Conservation (phyloP, 92 coral and sea anemone species). For the Paramuricea clavata region DNA sequence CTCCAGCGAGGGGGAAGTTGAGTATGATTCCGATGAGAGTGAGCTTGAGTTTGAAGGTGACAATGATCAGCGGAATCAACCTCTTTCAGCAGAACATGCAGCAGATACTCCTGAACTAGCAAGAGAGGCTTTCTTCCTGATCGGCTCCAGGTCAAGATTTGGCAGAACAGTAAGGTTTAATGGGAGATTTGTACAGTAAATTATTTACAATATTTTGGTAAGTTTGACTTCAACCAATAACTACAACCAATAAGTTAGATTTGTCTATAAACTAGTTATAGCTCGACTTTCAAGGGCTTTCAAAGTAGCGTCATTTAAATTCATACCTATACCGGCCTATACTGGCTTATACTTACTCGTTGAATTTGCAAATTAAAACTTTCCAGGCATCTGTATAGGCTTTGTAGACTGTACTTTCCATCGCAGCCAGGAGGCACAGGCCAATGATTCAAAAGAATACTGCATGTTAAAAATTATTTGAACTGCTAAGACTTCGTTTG, state of each 20-base stretch:
- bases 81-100: conserved; percentile 23
- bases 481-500: no score
- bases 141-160: conserved; percentile 51
- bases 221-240: background rate
- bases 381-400: conserved; percentile 1
- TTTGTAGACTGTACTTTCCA: background rate
- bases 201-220: conserved; percentile 19
- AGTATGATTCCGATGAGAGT: conserved; percentile 41
- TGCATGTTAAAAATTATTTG: background rate
- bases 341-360: no score
- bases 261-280: background rate
- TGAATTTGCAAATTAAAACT: background rate
- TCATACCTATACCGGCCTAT: no score
- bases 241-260: background rate
- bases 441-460: background rate
- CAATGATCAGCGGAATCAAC: conserved; percentile 43
- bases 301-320: background rate
- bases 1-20: conserved; percentile 35
- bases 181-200: conserved; percentile 54
- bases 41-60: conserved; percentile 33
- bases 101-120: conserved; percentile 41
- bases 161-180: conserved; percentile 50
- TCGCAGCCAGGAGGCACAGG: background rate
- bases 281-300: background rate
- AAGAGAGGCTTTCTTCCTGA: conserved; percentile 34